Conservation (phyloP, 37 sponge, comb jelly and placozoan genomes). For the Aphrocallistes beatrix region DNA sequence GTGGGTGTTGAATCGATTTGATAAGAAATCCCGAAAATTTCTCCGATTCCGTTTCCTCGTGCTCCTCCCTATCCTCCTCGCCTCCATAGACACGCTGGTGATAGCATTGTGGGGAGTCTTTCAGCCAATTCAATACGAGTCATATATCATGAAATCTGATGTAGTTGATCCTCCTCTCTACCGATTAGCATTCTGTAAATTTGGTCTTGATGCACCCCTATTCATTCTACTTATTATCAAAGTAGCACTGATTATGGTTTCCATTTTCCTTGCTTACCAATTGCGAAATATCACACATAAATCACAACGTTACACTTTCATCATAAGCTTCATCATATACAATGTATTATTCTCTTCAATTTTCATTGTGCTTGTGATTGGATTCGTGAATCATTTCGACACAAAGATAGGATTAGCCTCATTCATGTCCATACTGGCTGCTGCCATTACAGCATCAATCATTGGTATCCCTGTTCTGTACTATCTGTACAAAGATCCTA, state of each 20-base stretch:
- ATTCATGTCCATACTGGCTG: background rate
- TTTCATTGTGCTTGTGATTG: background rate
- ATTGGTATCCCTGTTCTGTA: background rate
- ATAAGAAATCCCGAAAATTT: background rate
- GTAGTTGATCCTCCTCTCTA: background rate
- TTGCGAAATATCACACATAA: constrained; percentile 16
- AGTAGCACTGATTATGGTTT: background rate
- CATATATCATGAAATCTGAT: background rate
- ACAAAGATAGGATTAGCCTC: background rate
- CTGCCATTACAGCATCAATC: background rate
- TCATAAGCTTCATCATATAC: background rate
- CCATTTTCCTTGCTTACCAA: background rate
- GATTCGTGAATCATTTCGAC: background rate
- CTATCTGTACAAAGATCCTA: background rate
- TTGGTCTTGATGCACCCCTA: background rate
- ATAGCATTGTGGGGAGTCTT: background rate
- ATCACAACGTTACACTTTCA: background rate
- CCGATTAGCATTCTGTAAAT: background rate
- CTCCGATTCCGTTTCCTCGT: background rate
- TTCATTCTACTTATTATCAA: background rate
- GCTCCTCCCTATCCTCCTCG: background rate
- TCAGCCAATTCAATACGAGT: background rate
- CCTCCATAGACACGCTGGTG: background rate
- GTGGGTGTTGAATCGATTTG: background rate
- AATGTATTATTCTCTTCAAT: background rate